A percentile compares a stretch with the other conserved stretches of the same genome.
These are phyloP conservation scores for Archivesica marissinica DNA, from an alignment of 1,140 invertebrate genomes.

Conservation along the genomic window DNA sequence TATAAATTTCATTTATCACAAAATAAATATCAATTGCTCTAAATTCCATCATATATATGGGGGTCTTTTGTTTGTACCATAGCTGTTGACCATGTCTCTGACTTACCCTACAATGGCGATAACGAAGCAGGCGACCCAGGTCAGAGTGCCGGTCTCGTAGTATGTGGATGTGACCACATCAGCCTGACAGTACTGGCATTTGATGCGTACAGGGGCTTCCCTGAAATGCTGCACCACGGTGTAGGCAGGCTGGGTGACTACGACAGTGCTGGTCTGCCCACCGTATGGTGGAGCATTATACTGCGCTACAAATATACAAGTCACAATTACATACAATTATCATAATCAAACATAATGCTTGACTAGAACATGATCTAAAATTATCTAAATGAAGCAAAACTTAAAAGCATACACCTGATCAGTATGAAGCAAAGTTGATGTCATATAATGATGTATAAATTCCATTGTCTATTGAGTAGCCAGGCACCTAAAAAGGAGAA, in stretches of 20 bases:
- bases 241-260: constrained; percentile 38
- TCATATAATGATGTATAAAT: too few relatives aligned
- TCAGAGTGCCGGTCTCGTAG: constrained; percentile 67
- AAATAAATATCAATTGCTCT: too few relatives aligned
- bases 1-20: too few relatives aligned
- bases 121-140: constrained; percentile 69
- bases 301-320: constrained; percentile 28
- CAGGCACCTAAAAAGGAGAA: too few relatives aligned
- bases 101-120: constrained; percentile 69
- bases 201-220: constrained; percentile 64
- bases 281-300: background rate
- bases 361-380: too few relatives aligned
- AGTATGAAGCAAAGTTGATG: too few relatives aligned
- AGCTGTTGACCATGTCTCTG: constrained; percentile 21
- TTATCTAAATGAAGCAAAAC: too few relatives aligned
- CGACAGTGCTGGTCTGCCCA: constrained; percentile 29
- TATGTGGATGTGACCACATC: constrained; percentile 66
- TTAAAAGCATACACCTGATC: too few relatives aligned
- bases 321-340: background rate
- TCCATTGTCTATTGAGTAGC: too few relatives aligned
- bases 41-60: too few relatives aligned
- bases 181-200: constrained; percentile 69
- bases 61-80: too few relatives aligned
- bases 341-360: too few relatives aligned
- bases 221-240: constrained; percentile 60